These are phyloP conservation scores for Micromesistius poutassou DNA, from an alignment of 2,797 vertebrate species.

Conservation along the genomic window DNA sequence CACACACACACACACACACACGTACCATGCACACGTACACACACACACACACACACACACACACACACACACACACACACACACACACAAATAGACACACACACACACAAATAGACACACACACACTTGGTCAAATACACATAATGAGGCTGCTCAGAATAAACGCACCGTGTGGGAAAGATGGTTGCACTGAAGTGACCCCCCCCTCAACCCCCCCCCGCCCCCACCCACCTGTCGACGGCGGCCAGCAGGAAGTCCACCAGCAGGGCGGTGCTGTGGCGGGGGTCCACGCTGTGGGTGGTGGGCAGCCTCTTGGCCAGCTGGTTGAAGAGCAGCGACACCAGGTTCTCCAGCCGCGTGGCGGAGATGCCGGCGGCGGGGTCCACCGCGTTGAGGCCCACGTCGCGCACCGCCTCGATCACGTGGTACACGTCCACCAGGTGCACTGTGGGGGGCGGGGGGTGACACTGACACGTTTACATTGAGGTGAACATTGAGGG, in stretches of 20 bases:
- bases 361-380: conserved; percentile 79
- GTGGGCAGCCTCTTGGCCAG: conserved; percentile 90
- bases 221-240: conserved; percentile 74
- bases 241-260: conserved; percentile 88
- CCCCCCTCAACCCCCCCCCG: background rate
- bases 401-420: conserved; percentile 91
- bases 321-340: conserved; percentile 89
- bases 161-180: background rate
- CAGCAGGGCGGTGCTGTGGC: conserved; percentile 84
- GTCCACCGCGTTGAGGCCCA: conserved; percentile 87
- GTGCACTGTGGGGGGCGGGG: conserved; percentile 76
- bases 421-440: conserved; percentile 93
- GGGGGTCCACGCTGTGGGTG: conserved; percentile 85
- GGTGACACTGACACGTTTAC: too few species aligned
- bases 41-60: background rate
- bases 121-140: background rate
- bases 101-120: background rate
- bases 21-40: background rate
- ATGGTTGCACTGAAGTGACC: background rate
- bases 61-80: background rate
- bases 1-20: too few species aligned
- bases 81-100: background rate
- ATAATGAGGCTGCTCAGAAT: background rate
- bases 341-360: conserved; percentile 86
- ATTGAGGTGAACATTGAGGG: too few species aligned